Percentiles rank a stretch among this genome's conserved stretches.
Conservation (phyloP, 2,113 vertebrate species). For the Gavialis gangeticus region DNA sequence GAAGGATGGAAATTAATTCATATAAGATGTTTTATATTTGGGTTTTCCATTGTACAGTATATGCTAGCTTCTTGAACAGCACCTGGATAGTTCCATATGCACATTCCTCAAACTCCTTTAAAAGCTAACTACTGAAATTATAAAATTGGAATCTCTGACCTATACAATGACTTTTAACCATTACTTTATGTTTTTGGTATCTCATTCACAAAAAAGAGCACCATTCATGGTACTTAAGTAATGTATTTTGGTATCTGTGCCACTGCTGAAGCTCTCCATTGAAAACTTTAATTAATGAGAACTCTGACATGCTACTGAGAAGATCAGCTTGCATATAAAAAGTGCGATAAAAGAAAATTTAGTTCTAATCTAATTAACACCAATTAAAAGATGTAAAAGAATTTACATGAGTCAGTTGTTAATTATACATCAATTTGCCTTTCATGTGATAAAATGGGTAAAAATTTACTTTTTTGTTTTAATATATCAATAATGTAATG, state of each 20-base stretch:
- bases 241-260: constrained; percentile 28
- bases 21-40: constrained; percentile 68
- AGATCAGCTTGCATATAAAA: constrained; percentile 90
- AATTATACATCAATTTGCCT: constrained; percentile 89
- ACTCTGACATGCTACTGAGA: constrained; percentile 86
- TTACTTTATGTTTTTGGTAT: constrained; percentile 35
- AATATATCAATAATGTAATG: constrained; percentile 50
- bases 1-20: constrained; percentile 71
- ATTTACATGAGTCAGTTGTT: constrained; percentile 87
- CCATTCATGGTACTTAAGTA: constrained; percentile 12
- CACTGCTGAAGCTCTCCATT: constrained; percentile 75
- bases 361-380: constrained; percentile 93
- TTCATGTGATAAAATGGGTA: constrained; percentile 72
- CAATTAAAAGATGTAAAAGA: constrained; percentile 90
- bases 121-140: background rate
- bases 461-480: constrained; percentile 73
- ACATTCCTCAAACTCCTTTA: background rate
- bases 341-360: constrained; percentile 86
- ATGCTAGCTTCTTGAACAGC: background rate
- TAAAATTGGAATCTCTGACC: constrained; percentile 27
- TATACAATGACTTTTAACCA: constrained; percentile 15
- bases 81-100: background rate
- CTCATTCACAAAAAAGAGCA: constrained; percentile 51
- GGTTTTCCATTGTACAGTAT: constrained; percentile 42
- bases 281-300: constrained; percentile 89